Percentiles rank a stretch among this genome's conserved stretches.
Evolutionary conservation across 2,888 invertebrate genomes (phyloP).

Genomic region (Tipula confusa): DNA sequence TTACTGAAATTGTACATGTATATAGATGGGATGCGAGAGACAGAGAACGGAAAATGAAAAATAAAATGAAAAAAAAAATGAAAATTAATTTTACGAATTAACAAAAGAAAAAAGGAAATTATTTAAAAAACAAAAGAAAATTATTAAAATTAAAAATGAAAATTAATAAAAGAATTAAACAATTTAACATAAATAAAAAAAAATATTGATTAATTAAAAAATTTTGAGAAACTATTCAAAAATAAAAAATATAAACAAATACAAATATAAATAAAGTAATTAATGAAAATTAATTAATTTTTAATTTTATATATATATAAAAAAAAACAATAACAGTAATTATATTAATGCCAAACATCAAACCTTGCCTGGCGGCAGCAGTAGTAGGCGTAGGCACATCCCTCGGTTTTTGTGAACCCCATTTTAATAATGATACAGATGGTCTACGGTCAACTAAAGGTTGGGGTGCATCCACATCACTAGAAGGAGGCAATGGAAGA

Average conservation of each 20-base stretch:
- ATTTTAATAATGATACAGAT: conserved; percentile 58
- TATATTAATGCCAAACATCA: conserved; percentile 40
- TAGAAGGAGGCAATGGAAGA: conserved; percentile 55
- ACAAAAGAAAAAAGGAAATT: no score
- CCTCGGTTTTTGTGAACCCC: conserved; percentile 47
- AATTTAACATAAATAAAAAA: background rate
- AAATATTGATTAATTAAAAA: background rate
- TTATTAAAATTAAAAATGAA: conserved; percentile 7
- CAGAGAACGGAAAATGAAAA: no score
- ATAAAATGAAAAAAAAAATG: conserved; percentile 28
- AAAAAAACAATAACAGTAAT: conserved; percentile 26
- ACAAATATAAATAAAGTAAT: conserved; percentile 28
- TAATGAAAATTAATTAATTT: conserved; percentile 12
- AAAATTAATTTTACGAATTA: background rate
- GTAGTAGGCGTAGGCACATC: conserved; percentile 41
- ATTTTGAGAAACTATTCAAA: conserved; percentile 29
- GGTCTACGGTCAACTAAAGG: conserved; percentile 66
- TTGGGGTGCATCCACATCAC: conserved; percentile 67
- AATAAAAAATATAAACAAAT: conserved; percentile 32
- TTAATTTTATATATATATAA: no score
- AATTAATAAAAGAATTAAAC: background rate
- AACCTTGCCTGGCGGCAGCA: conserved; percentile 54
- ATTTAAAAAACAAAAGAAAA: conserved; percentile 29
- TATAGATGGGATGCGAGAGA: background rate
- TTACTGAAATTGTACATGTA: conserved; percentile 40